Base-by-base conservation (phyloP, 1,140 invertebrate species). In the Phocides pigmalion region DNA sequence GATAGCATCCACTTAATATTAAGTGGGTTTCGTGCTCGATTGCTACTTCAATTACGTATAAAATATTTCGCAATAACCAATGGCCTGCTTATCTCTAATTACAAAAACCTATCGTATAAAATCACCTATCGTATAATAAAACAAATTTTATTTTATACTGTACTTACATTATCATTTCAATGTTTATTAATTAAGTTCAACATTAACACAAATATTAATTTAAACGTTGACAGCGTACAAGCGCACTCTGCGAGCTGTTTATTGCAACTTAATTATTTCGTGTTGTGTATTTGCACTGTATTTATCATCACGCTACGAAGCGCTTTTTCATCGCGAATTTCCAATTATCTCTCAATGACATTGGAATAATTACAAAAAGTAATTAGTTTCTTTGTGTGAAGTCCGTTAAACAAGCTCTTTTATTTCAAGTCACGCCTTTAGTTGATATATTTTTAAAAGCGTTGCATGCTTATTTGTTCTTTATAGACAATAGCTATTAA, bases 311-410 rank as follows among this genome's bases (percentile, higher is more conserved):
- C 73, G 76, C 74, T 65, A 75, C 66, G 74, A 62, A 69, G 63
- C 70, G 75, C 68, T 80, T 74, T 74, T 76, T 82, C 70, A 75
- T 73, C 70, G 74, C 58, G 42, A 53, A 70, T 56, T 59, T 72
- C 77, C 78, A 82, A 82, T 82, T 82, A 82, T 44, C 32, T 75
- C 56, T 53, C 64, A 70, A 62, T 70, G 78, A 79, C 80, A 81
- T 72, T 66, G 68, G 68, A 62, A 76, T 81, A 78, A 80, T 80
- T 82, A 76, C 69, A 41, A 75, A 79, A 79, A 69, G 69, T 76
- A 82, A 80, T 80, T 82, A 75, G 72, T 70, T 76, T 72, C 63
- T 72, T 77, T 77, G 51, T 66, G 70, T 68, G 50, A 74, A 74
- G 76, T 82, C 68, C 66, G 62, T 71, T 64, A 62, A 67, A 59